Conservation (phyloP, 2,888 invertebrate species). For the Pristionchus maxplancki region DNA sequence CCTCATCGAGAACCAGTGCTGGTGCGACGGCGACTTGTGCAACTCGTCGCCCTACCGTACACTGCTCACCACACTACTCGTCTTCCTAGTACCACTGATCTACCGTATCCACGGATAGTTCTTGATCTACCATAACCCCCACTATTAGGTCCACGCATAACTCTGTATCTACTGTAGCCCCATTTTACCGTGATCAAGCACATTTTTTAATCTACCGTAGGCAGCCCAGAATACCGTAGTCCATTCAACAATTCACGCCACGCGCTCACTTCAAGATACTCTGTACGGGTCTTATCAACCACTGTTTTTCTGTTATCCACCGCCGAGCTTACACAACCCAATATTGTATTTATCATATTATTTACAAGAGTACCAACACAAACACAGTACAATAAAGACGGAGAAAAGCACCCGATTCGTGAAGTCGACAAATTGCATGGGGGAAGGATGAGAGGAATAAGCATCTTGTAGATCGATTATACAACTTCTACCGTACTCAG, state of each 20-base stretch:
- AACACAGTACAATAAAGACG: conserved; percentile 9
- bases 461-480: conserved; percentile 28
- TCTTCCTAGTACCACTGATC: not conserved
- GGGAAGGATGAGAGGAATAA: not conserved
- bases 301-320: conserved; percentile 3
- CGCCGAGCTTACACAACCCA: conserved; percentile 24
- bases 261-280: conserved; percentile 12
- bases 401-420: not conserved
- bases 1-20: conserved; percentile 63
- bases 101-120: conserved; percentile 5
- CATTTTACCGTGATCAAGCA: too few species aligned
- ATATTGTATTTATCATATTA: conserved; percentile 12
- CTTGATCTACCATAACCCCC: too few species aligned
- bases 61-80: not conserved
- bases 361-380: conserved; percentile 1
- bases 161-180: too few species aligned
- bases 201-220: not conserved
- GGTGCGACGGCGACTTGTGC: conserved; percentile 66
- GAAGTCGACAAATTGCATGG: conserved; percentile 9
- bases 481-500: not conserved
- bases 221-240: not conserved
- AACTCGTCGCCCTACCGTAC: conserved; percentile 55
- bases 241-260: not conserved
- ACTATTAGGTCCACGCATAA: too few species aligned
- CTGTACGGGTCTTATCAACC: not conserved